Evolutionary conservation across 2,888 invertebrate species (phyloP).

Genomic region (Drosophila multiciliata): DNA sequence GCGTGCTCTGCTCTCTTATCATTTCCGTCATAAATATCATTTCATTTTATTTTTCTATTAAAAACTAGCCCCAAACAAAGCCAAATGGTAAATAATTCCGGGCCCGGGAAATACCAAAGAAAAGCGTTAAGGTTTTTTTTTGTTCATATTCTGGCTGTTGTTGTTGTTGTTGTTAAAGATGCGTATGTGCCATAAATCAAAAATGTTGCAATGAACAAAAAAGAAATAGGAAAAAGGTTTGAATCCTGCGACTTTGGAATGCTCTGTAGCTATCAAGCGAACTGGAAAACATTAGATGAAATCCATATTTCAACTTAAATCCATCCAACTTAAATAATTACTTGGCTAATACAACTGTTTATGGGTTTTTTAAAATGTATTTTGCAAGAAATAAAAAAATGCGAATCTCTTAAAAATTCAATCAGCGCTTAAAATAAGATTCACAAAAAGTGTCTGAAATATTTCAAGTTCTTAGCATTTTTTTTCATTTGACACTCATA

Average conservation of each 20-base stretch:
- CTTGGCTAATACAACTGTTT: neutral
- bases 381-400: neutral
- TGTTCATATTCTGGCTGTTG: slow-evolving; percentile 11
- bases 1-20: slow-evolving; percentile 75
- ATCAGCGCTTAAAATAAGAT: neutral
- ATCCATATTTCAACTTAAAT: too few relatives aligned
- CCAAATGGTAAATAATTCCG: slow-evolving; percentile 33
- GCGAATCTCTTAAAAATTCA: neutral
- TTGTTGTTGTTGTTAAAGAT: slow-evolving; percentile 31
- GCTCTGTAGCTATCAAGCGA: slow-evolving; percentile 1
- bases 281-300: neutral
- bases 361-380: neutral
- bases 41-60: slow-evolving; percentile 83
- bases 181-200: slow-evolving; percentile 69
- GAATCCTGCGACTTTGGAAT: slow-evolving; percentile 19
- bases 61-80: slow-evolving; percentile 65
- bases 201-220: slow-evolving; percentile 36
- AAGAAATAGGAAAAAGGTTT: slow-evolving; percentile 42
- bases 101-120: slow-evolving; percentile 26
- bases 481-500: neutral
- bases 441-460: neutral
- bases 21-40: slow-evolving; percentile 85
- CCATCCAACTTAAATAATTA: too few relatives aligned
- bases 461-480: neutral
- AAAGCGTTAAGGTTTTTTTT: slow-evolving; percentile 30